Base-by-base conservation (phyloP, 2,113 vertebrate genomes). In the Coracopsis vasa region DNA sequence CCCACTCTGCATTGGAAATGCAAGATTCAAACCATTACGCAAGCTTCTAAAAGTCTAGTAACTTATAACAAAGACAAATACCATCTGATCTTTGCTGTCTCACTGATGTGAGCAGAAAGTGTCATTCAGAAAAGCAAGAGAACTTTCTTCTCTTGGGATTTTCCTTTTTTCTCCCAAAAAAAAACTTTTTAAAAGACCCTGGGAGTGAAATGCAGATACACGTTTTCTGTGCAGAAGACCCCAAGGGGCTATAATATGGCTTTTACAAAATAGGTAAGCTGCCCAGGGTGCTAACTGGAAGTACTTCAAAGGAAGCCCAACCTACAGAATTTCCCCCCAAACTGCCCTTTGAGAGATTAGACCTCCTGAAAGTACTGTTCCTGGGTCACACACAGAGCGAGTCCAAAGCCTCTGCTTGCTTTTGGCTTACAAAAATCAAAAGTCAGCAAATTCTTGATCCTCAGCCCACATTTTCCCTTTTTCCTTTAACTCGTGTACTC, bases 291-390 rank as follows among this genome's bases (percentile, higher is more conserved):
- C 33, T 74, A 42, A 88, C 64, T 92, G 71, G 80, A 95, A 71
- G 21, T 60, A 81, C 78, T 91, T 94, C 92, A 91, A 94, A 92
- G 73, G 71, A 90, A 91, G 17, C 5, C 58, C 1, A 0, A 90
- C 71, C 62, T 80, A 80, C 71, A 93, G 78, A 91, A 80, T 66
- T 73, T 75, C 9, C 17, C 44, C 61, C n/a, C 4, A 75, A n/a
- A 90, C 13, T 86, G 45, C 44, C 64, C 71, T 93, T 81, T 85
- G 84, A 94, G 95, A 90, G 74, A 65, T 78, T 83, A 94, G 81
- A 75, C 87, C 66, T 82, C 56, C 73, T 91, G 51, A 79, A 79
- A 60, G 9, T 72, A 21, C 48, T 79, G 73, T 91, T 67, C 66
- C 48, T 87, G 48, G 29, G 53, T 94, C 92, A 70, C 41, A 72